Evolutionary conservation across 2,113 vertebrate species (phyloP), one percentile per base, ranked within the genome.

Genomic region (Morone chrysops): DNA sequence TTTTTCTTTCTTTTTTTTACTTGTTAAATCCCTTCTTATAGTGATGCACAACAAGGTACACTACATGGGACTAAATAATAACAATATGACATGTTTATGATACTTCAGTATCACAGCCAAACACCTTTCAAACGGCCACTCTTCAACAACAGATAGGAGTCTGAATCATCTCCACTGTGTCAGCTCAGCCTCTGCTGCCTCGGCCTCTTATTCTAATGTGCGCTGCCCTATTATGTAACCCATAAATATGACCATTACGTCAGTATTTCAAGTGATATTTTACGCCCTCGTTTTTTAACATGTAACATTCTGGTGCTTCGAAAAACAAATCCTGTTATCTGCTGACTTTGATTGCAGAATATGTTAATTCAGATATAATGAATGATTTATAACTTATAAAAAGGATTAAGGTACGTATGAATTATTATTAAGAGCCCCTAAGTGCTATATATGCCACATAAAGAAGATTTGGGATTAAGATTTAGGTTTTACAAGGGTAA

Each of bases 191-290:
- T 76, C 57, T 89, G 78, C 80, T 87, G 74, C 84, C 81, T 81
- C 57, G 51, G 70, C 89, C 78, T 86, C 77, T 83, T 83, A 78
- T 78, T 90, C 66, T 91, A 87, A 86, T 90, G 81, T 90, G 85
- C 47, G 41, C 74, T 82, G 84, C 66, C 82, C 75, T 83, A 60
- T 92, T 93, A 91, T 86, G 71, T 90, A 92, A 93, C 77, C 43
- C 70, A 69, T 79, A 88, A 86, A 87, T 85, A 84, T 85, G 82
- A 88, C 59, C 81, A 81, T 90, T 88, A 90, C 75, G 59, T 89
- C 88, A 90, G 77, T 25, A 67, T 86, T 89, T 74, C 79, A 78
- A 87, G 78, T 90, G 70, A 67, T 83, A 81, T 90, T 89, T 87
- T 66, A 83, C 43, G 59, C 72, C 81, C 80, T 82, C 56, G 2